Base-by-base conservation (phyloP, 2,113 vertebrate species). In the Elephantulus edwardii region DNA sequence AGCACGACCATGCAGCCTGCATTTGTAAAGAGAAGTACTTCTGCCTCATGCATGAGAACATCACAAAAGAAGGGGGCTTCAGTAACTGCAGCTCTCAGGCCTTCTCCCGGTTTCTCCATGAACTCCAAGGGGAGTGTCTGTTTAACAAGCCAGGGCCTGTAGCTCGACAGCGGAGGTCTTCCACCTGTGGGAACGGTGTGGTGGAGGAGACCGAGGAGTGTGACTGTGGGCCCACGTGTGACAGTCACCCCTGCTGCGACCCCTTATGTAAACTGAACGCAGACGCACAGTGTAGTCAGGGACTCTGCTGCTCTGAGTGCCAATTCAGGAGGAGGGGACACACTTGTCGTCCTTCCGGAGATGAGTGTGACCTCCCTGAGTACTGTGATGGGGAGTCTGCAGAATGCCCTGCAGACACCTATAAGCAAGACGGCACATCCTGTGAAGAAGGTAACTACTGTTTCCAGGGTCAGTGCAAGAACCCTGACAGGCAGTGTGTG, bases 1-100 rank as follows among this genome's bases (percentile, higher is more conserved):
- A 8, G 84, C 95, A 96, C 0, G 96, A 96, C 91, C 95, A 89
- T 64, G 10, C 35, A 0, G 91, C 81, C 90, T 96, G 95, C 56
- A 0, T 17, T 28, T 96, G 96, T 85, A 20, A 64, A 33, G 87
- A 64, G 1, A 56, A n/a, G 60, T 91, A 14, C 82, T 76, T 89
- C 2, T 97, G 97, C 92, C 95, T 97, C 94, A 97, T 97, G 97
- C 75, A 20, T 2, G 3, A 78, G 1, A 82, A 52, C 0, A n/a
- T 90, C 78, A 71, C 33, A 0, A 68, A 64, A 46, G 92, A 22
- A 42, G 83, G 82, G 22, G 77, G 58, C 42, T 97, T 97, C 91
- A 97, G 97, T 91, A 95, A 96, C 95, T 97, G 96, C 68, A 97
- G 97, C 77, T 84, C 80, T n/a, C 83, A 85, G 30, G 9, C 83